Conservation (phyloP, 2,113 vertebrate genomes). For the Campylorhamphus procurvoides region DNA sequence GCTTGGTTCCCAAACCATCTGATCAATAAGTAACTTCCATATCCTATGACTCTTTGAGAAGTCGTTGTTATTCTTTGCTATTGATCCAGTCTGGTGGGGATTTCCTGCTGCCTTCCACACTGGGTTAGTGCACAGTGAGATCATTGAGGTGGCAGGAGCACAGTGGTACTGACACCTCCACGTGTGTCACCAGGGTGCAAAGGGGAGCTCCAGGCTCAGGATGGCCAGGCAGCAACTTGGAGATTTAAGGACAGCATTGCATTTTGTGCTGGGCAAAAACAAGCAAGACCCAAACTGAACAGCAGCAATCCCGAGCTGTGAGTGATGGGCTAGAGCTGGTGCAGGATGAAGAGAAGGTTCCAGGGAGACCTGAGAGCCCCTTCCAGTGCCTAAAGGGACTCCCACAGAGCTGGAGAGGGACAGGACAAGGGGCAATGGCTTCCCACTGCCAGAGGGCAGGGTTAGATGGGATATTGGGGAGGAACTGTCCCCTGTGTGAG, state of each 20-base stretch:
- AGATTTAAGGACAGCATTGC: fast-evolving
- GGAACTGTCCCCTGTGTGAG: fast-evolving
- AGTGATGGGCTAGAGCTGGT: not conserved
- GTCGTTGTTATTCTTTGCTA: fast-evolving
- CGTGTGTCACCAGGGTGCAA: fast-evolving
- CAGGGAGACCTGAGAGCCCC: not conserved
- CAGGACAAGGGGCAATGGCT: not conserved
- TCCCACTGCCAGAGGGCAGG: not conserved
- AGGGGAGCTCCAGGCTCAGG: fast-evolving
- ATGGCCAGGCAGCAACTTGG: fast-evolving
- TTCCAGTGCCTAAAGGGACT: not conserved
- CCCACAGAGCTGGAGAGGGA: not conserved
- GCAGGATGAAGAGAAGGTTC: not conserved
- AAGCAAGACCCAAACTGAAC: not conserved
- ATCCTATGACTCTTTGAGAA: not conserved
- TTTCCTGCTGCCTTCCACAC: not conserved
- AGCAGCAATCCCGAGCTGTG: not conserved
- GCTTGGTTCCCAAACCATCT: not conserved
- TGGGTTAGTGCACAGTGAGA: fast-evolving
- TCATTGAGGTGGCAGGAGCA: not conserved
- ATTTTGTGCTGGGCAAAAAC: not conserved
- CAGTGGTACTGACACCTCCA: not conserved
- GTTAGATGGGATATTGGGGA: fast-evolving
- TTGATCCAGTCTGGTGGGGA: fast-evolving
- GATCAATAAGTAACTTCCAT: not conserved